Percentiles rank a stretch among this genome's conserved stretches.
Evolutionary conservation across 2,888 invertebrate genomes (phyloP).

Genomic region (Notodonta dromedarius): DNA sequence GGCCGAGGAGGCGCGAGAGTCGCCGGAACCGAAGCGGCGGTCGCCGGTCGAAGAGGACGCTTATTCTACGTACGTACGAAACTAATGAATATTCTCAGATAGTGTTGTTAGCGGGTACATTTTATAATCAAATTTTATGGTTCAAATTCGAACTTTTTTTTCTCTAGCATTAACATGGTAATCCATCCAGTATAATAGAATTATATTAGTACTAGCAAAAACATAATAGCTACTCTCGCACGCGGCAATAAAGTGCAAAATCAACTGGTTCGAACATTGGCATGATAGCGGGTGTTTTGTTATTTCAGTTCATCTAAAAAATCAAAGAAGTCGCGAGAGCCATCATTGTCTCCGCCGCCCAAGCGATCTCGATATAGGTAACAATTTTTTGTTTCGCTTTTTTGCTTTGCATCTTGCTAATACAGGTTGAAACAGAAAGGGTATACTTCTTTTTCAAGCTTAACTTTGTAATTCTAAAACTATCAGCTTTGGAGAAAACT

Average conservation of each 20-base stretch:
- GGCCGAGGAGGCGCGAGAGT: constrained; percentile 53
- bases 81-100: neutral
- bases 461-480: too few species aligned
- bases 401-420: too few species aligned
- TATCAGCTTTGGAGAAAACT: too few species aligned
- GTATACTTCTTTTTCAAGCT: too few species aligned
- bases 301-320: constrained; percentile 70
- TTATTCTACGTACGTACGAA: constrained; percentile 55
- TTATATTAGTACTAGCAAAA: too few species aligned
- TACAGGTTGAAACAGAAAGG: too few species aligned
- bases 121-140: neutral
- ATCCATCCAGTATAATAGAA: too few species aligned
- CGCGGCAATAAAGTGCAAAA: too few species aligned
- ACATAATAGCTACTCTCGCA: too few species aligned
- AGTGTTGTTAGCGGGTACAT: neutral
- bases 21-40: constrained; percentile 56
- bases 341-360: constrained; percentile 72
- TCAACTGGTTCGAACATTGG: too few species aligned
- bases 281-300: neutral
- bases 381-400: too few species aligned
- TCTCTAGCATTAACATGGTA: too few species aligned
- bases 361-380: constrained; percentile 69
- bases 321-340: constrained; percentile 77
- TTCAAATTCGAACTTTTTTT: neutral
- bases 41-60: constrained; percentile 68